Evolutionary conservation across 1,140 invertebrate species (phyloP).

Genomic region (Rhagoletis zephyria): DNA sequence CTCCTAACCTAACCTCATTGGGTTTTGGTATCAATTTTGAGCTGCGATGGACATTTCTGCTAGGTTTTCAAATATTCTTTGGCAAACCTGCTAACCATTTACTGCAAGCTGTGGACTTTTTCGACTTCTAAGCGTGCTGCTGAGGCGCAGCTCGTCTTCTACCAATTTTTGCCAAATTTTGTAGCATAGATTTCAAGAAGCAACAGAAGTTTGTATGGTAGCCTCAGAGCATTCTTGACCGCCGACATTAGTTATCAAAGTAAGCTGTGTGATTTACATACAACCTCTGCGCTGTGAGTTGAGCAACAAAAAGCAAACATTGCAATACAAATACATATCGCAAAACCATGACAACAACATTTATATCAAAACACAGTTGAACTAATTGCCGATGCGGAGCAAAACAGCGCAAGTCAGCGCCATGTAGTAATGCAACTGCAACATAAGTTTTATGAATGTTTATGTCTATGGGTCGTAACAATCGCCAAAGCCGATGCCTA

Average conservation of each 20-base stretch:
- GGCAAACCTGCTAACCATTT: no score
- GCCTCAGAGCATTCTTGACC: neutral
- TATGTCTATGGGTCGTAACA: slow-evolving; percentile 33
- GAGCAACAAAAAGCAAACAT: slow-evolving; percentile 35
- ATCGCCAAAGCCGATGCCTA: slow-evolving; percentile 1
- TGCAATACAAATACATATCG: slow-evolving; percentile 3
- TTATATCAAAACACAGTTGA: slow-evolving; percentile 53
- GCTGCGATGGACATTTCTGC: no score
- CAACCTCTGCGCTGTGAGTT: no score
- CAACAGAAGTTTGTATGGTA: neutral
- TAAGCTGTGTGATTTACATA: no score
- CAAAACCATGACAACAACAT: slow-evolving; percentile 57
- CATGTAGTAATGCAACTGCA: slow-evolving; percentile 35
- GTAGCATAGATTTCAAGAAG: neutral
- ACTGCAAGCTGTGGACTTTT: neutral
- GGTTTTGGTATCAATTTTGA: no score
- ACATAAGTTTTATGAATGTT: slow-evolving; percentile 55
- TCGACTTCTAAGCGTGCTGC: neutral
- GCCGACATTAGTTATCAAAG: neutral
- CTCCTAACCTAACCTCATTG: no score
- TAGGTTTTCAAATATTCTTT: no score
- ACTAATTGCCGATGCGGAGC: slow-evolving; percentile 52
- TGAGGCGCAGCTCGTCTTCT: neutral
- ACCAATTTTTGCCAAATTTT: neutral
- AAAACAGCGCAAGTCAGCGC: slow-evolving; percentile 20